Percentiles rank a stretch among this genome's conserved stretches.
Conservation (phyloP, 2,888 invertebrate species). For the Pyralis farinalis region DNA sequence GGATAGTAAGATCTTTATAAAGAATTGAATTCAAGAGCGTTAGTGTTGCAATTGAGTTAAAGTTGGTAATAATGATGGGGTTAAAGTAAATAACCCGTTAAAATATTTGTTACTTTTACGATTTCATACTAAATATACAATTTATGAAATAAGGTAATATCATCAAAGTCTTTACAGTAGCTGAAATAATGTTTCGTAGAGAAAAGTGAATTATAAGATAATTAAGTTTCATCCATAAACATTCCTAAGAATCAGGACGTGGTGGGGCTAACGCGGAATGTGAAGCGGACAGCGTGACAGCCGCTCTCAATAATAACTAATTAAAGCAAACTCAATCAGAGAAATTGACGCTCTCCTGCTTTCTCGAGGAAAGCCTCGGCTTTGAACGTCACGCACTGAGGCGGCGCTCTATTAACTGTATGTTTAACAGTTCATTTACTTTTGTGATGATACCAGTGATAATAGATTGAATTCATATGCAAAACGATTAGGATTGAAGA, state of each 20-base stretch:
- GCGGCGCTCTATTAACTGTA: slow-evolving; percentile 47
- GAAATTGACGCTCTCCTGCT: slow-evolving; percentile 71
- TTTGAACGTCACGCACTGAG: slow-evolving; percentile 60
- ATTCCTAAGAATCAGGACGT: slow-evolving; percentile 68
- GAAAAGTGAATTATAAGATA: no score
- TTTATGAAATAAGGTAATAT: no score
- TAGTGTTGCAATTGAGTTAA: no score
- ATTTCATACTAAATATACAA: no score
- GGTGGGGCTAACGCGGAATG: slow-evolving; percentile 56
- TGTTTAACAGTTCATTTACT: slow-evolving; percentile 55
- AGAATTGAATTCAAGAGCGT: neutral
- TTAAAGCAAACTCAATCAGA: slow-evolving; percentile 76
- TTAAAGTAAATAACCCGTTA: no score
- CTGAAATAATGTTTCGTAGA: no score
- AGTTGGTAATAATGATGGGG: no score
- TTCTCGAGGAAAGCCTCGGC: slow-evolving; percentile 64
- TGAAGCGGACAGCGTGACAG: slow-evolving; percentile 65
- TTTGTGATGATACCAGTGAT: slow-evolving; percentile 33
- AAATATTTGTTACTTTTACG: no score
- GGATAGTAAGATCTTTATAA: no score
- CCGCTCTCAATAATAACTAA: slow-evolving; percentile 78
- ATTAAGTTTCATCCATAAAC: slow-evolving; percentile 55
- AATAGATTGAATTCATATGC: slow-evolving; percentile 26
- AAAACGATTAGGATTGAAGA: slow-evolving; percentile 13
- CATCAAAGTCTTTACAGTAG: no score